These are phyloP conservation scores for Tetragonula clypearis DNA, from an alignment of 1,140 invertebrate genomes.

Conservation along the genomic window DNA sequence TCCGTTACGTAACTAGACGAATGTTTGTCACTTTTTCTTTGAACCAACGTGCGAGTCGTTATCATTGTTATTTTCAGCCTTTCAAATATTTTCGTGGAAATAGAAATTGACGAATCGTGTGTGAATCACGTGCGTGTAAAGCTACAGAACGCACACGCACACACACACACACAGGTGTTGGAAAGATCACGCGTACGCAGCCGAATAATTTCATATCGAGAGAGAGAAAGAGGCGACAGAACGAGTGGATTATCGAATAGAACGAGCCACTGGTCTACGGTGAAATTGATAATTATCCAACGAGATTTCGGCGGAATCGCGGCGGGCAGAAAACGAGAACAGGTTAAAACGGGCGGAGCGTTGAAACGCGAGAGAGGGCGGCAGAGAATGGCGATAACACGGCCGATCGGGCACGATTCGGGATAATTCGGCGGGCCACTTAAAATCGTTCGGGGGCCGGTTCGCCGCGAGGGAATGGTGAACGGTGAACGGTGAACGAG, in stretches of 20 bases:
- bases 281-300: neutral
- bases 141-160: too few relatives aligned
- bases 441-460: slow-evolving; percentile 58
- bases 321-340: neutral
- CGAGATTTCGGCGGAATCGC: neutral
- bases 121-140: too few relatives aligned
- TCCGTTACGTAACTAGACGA: neutral
- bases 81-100: too few relatives aligned
- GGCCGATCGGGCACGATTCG: slow-evolving; percentile 25
- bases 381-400: slow-evolving; percentile 44
- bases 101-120: too few relatives aligned
- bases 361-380: slow-evolving; percentile 37
- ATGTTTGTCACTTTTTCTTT: neutral
- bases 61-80: neutral
- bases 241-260: too few relatives aligned
- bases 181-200: too few relatives aligned
- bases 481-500: slow-evolving; percentile 35
- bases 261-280: neutral
- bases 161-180: too few relatives aligned
- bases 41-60: too few relatives aligned
- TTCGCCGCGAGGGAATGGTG: neutral
- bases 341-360: too few relatives aligned
- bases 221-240: too few relatives aligned
- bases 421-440: slow-evolving; percentile 58
- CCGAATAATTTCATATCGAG: neutral